Evolutionary conservation across 2,888 invertebrate species (phyloP).

Genomic region (Nyleta sp.): DNA sequence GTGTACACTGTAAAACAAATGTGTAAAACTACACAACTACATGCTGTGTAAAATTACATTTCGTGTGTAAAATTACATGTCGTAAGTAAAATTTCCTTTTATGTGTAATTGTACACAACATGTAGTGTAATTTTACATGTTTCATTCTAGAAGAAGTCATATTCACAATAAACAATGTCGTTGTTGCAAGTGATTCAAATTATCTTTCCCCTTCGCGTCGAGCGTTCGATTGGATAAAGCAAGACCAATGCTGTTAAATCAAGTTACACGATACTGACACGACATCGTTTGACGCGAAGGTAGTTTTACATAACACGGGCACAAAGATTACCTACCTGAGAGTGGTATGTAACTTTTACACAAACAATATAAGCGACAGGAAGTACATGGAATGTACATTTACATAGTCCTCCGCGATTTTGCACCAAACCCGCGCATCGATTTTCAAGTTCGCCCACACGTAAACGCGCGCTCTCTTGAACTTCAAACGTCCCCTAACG

Average conservation of each 20-base stretch:
- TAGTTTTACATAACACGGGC: slow-evolving; percentile 45
- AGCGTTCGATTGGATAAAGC: slow-evolving; percentile 34
- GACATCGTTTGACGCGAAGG: slow-evolving; percentile 38
- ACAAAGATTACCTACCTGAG: slow-evolving; percentile 46
- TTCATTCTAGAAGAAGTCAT: too few relatives aligned
- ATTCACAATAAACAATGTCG: too few relatives aligned
- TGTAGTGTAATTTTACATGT: too few relatives aligned
- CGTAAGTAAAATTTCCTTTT: too few relatives aligned
- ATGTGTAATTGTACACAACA: too few relatives aligned
- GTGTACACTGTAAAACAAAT: too few relatives aligned
- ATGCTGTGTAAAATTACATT: too few relatives aligned
- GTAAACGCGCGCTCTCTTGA: slow-evolving; percentile 10
- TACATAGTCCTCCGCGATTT: slow-evolving; percentile 37
- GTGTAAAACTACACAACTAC: too few relatives aligned
- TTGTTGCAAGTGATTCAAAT: slow-evolving; percentile 14
- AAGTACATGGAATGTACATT: slow-evolving; percentile 36
- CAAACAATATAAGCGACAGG: slow-evolving; percentile 44
- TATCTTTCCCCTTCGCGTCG: slow-evolving; percentile 10
- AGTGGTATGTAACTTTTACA: slow-evolving; percentile 48
- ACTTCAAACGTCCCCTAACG: background rate
- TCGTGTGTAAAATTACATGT: too few relatives aligned
- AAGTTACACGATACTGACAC: slow-evolving; percentile 40
- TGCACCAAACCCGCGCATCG: slow-evolving; percentile 34
- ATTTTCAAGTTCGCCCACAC: slow-evolving; percentile 32
- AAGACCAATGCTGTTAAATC: slow-evolving; percentile 42